A percentile compares a stretch with the other conserved stretches of the same genome.
Evolutionary conservation across 1,140 invertebrate genomes (phyloP).

Genomic region (Bombus polaris): DNA sequence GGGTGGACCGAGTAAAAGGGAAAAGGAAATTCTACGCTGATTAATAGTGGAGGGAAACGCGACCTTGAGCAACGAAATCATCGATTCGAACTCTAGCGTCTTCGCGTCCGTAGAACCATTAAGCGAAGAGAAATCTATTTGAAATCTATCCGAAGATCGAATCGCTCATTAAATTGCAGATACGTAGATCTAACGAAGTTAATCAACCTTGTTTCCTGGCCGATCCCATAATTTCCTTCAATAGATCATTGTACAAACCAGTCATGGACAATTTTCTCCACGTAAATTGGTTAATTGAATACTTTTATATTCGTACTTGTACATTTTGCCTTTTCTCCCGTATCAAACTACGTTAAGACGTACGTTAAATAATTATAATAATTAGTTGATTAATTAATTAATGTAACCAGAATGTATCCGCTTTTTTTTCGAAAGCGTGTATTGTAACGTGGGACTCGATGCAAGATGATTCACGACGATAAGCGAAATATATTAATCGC

Average conservation of each 20-base stretch:
- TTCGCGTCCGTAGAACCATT: neutral
- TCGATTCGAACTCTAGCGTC: no score
- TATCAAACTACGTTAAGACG: neutral
- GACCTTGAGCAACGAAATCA: no score
- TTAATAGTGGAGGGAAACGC: no score
- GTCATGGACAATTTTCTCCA: neutral
- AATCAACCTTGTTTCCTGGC: constrained; percentile 8
- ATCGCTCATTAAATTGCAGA: neutral
- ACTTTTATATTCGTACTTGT: neutral
- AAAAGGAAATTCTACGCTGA: no score
- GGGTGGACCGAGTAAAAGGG: no score
- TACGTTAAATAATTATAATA: neutral
- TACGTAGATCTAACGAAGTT: neutral
- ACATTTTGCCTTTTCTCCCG: no score
- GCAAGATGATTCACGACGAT: no score
- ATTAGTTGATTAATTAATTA: neutral
- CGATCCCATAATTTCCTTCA: constrained; percentile 4
- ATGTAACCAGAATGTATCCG: neutral
- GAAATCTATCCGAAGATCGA: neutral
- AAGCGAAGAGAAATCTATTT: neutral
- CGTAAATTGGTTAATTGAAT: constrained; percentile 4
- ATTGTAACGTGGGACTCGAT: neutral
- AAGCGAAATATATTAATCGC: no score
- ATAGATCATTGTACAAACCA: neutral
- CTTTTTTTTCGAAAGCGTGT: neutral